Percentiles rank a stretch among this genome's conserved stretches.
phyloP scores from a whole-genome alignment of 2,888 invertebrate genomes.

The Cheilosia impressa region DNA sequence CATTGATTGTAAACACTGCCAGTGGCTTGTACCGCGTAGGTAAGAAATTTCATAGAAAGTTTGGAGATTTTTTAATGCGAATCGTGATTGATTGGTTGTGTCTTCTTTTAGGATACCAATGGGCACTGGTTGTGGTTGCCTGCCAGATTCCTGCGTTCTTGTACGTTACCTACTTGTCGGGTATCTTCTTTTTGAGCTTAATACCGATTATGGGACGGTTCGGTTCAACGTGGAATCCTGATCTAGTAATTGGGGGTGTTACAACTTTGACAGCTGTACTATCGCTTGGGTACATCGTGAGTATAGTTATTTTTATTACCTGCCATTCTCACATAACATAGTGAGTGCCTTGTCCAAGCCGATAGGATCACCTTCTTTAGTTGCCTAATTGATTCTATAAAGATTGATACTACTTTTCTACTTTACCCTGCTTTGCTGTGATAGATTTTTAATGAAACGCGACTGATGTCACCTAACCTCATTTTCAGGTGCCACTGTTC shows the following conservation, averaged over 20 bases:
- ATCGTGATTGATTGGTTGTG: neutral
- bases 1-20: conserved; percentile 79
- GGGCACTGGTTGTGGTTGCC: conserved; percentile 78
- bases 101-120: conserved; percentile 45
- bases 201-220: conserved; percentile 86
- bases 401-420: too few relatives aligned
- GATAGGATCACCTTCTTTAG: too few relatives aligned
- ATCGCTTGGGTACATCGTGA: conserved; percentile 81
- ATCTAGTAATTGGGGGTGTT: conserved; percentile 84
- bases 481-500: conserved; percentile 79
- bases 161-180: conserved; percentile 84
- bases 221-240: conserved; percentile 85
- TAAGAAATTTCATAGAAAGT: conserved; percentile 55
- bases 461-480: neutral
- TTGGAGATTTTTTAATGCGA: neutral
- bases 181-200: conserved; percentile 84
- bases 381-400: too few relatives aligned
- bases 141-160: conserved; percentile 83
- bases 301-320: conserved; percentile 8
- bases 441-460: too few relatives aligned
- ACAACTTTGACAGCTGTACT: conserved; percentile 79
- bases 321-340: too few relatives aligned
- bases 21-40: conserved; percentile 79
- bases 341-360: too few relatives aligned
- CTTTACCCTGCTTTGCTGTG: too few relatives aligned